Base-by-base conservation (phyloP, 2,888 invertebrate genomes). In the Callosobruchus maculatus region DNA sequence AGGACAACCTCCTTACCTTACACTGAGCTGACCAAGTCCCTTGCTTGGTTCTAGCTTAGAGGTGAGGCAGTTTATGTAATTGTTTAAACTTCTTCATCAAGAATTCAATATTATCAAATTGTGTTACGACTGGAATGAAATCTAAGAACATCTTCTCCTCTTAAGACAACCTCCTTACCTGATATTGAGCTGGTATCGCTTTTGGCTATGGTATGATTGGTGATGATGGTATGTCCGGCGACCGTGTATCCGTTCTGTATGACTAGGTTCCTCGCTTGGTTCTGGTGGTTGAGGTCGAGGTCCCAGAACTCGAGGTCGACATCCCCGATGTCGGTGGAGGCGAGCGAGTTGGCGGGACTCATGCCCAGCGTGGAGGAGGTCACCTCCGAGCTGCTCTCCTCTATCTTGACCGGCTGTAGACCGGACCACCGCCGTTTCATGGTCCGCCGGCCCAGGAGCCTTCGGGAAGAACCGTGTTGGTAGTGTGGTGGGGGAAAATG, bases 251-350 rank as follows among this genome's bases (percentile, higher is more conserved):
- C 86, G 79, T 85, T 86, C 79, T 85, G 86, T 75, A 86, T 83
- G 73, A 86, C 83, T 70, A 86, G 76, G 71, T 81, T 81, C 73
- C 85, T 77, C 69, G 82, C 78, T 78, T 85, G 84, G 76, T 85
- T 85, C 78, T 85, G 89, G 77, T 87, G 86, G 83, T 90, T 90
- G 73, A 91, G 85, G 83, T 92, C 91, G 83, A 92, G 85, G 82
- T 94, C 94, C 95, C 95, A 96, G 80, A 95, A 89, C 84, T 95
- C 95, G 79, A 94, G 89, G 82, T 94, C 94, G 77, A 94, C 94
- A 80, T 90, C 89, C 77, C 92, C 92, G 86, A 93, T 94, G 81
- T 94, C 93, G 21, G 93, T 92, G 80, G 94, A 93, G 79, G 91
- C 91, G 79, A 94, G 89, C 71, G 94, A 93, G 78, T 93, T 92